phyloP scores from a whole-genome alignment of 2,113 vertebrate species.

The Larimichthys polyactis region DNA sequence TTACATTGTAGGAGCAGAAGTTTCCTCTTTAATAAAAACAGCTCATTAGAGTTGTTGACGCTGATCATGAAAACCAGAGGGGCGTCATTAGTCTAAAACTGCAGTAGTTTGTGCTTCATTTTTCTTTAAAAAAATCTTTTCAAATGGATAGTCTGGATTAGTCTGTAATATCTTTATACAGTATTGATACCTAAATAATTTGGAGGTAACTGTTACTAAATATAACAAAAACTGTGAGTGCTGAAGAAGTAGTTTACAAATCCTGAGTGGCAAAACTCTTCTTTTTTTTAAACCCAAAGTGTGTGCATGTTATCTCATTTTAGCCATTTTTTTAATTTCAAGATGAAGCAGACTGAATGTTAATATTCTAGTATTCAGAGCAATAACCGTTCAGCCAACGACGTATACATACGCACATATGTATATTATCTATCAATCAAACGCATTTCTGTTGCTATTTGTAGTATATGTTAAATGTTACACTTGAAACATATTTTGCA shows the following conservation, averaged over 20 bases:
- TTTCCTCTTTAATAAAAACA: conserved; percentile 22
- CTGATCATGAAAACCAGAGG: conserved; percentile 27
- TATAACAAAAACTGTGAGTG: neutral
- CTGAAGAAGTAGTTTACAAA: too few relatives aligned
- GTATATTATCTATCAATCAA: neutral
- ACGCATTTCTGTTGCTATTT: neutral
- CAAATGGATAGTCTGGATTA: neutral
- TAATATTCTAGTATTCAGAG: neutral
- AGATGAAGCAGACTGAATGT: neutral
- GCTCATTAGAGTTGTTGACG: conserved; percentile 37
- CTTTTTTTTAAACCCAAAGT: neutral
- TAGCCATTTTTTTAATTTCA: neutral
- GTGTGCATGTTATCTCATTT: neutral
- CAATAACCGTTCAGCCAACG: neutral
- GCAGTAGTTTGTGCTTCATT: conserved; percentile 7
- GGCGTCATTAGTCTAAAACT: conserved; percentile 23
- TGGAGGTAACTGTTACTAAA: neutral
- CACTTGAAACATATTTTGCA: neutral
- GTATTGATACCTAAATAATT: too few relatives aligned
- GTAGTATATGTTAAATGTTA: neutral
- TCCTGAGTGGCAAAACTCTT: too few relatives aligned
- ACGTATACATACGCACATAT: too few relatives aligned
- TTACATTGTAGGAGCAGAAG: neutral
- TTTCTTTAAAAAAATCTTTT: neutral
- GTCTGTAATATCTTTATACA: neutral